A percentile compares a stretch with the other conserved stretches of the same genome.
phyloP scores from a whole-genome alignment of 2,113 vertebrate species.

The Columbina picui region DNA sequence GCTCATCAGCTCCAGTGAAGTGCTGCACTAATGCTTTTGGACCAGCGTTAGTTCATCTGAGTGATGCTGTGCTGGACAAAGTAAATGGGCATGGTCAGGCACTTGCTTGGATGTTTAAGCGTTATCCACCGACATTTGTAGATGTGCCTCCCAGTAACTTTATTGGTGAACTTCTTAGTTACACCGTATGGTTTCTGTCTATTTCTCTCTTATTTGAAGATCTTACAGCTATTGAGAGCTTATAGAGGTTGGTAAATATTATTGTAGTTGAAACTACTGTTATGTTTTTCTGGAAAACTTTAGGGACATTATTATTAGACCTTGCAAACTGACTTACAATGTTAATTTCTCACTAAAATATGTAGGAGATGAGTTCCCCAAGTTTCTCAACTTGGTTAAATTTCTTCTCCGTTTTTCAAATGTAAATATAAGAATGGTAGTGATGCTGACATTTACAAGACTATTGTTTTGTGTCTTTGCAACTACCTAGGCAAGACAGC shows the following conservation, averaged over 20 bases:
- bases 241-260: not conserved
- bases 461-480: not conserved
- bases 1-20: not conserved
- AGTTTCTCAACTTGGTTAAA: not conserved
- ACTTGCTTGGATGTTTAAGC: not conserved
- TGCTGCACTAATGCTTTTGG: not conserved
- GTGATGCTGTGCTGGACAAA: not conserved
- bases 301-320: not conserved
- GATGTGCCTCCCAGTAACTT: not conserved
- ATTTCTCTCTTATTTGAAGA: not conserved
- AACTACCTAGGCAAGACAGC: not conserved
- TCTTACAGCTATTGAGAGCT: not conserved
- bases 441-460: not conserved
- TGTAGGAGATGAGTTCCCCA: not conserved
- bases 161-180: not conserved
- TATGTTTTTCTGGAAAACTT: not conserved
- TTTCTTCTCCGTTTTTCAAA: not conserved
- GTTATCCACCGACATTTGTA: not conserved
- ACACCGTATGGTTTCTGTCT: not conserved
- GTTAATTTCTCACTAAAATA: not conserved
- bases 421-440: not conserved
- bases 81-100: not conserved
- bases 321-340: not conserved
- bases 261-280: not conserved
- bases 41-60: not conserved